Percentiles rank a stretch among this genome's conserved stretches.
phyloP scores from a whole-genome alignment of 2,888 invertebrate species.

The Eumerus sabulonum region DNA sequence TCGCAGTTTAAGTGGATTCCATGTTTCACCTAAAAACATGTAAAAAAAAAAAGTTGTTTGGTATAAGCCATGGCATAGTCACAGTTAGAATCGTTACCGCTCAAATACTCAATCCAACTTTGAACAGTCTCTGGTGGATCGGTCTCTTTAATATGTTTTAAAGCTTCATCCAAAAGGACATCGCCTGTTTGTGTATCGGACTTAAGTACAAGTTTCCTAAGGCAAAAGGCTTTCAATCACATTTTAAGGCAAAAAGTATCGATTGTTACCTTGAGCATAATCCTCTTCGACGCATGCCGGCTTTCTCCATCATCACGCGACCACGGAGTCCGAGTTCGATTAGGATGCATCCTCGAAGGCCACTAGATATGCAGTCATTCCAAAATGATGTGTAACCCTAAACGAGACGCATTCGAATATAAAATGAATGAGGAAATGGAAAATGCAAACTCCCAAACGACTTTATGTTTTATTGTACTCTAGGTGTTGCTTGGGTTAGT shows the following conservation, averaged over 20 bases:
- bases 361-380: conserved; percentile 99
- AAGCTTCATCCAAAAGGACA: conserved; percentile 95
- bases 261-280: conserved; percentile 88
- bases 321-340: conserved; percentile 97
- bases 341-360: conserved; percentile 97
- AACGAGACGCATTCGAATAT: background rate
- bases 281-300: conserved; percentile 96
- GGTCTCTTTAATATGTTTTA: conserved; percentile 99
- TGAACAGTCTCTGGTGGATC: conserved; percentile 98
- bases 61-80: too few species aligned
- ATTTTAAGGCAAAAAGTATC: conserved; percentile 78
- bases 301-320: conserved; percentile 96
- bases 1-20: conserved; percentile 99
- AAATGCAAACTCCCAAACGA: too few species aligned
- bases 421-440: too few species aligned
- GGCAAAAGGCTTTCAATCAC: background rate
- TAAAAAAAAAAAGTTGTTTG: background rate
- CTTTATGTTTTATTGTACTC: too few species aligned
- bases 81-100: too few species aligned
- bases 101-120: conserved; percentile 99
- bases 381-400: conserved; percentile 99
- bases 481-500: too few species aligned
- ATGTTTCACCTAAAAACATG: conserved; percentile 89
- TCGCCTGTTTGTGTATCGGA: conserved; percentile 97
- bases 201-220: conserved; percentile 87